phyloP scores from a whole-genome alignment of 2,113 vertebrate genomes.

The Sphyrna mokarran region DNA sequence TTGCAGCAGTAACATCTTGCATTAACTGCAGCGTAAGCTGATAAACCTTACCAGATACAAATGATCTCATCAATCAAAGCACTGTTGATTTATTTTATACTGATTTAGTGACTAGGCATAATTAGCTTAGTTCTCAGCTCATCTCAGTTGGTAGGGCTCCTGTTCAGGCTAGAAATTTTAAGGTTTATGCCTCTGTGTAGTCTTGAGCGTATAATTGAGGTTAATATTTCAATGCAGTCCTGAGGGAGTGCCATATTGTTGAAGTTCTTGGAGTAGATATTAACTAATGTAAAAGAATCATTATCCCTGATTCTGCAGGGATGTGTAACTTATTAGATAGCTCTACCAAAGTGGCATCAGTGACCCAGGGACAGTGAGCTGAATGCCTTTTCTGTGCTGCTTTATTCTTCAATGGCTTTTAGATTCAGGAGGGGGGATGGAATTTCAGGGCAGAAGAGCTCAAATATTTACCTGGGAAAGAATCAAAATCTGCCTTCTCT shows the following conservation, averaged over 20 bases:
- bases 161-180: background rate
- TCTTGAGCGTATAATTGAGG: background rate
- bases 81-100: background rate
- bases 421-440: background rate
- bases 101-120: background rate
- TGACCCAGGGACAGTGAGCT: background rate
- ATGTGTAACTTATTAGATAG: too few relatives aligned
- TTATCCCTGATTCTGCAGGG: too few relatives aligned
- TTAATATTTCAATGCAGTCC: background rate
- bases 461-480: background rate
- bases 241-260: background rate
- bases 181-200: background rate
- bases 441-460: background rate
- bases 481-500: background rate
- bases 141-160: background rate
- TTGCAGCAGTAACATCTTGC: background rate
- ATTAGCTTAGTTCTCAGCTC: background rate
- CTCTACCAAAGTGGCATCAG: background rate
- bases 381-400: background rate
- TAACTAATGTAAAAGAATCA: background rate
- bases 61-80: background rate
- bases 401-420: background rate
- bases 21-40: background rate
- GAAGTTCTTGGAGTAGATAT: background rate
- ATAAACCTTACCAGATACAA: background rate